Conservation (phyloP, 2,888 invertebrate species). For the Brachypalpus laphriformis region DNA sequence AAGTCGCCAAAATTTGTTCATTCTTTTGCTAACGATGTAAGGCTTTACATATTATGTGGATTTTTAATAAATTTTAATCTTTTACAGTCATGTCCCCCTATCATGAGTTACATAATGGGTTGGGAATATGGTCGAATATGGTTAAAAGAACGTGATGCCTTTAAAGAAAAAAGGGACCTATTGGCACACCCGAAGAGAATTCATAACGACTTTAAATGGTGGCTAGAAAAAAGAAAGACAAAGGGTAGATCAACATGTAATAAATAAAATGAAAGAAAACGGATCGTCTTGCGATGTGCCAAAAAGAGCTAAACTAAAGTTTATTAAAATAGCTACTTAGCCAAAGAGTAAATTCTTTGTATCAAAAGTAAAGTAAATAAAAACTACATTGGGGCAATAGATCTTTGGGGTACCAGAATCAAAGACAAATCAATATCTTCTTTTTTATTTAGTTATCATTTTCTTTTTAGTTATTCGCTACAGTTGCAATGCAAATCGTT, state of each 20-base stretch:
- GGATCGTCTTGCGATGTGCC: too few relatives aligned
- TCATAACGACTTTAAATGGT: conserved; percentile 40
- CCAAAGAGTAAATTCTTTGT: background rate
- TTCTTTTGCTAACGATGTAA: conserved; percentile 32
- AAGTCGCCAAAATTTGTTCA: conserved; percentile 15
- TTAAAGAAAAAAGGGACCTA: conserved; percentile 4
- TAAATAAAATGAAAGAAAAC: background rate
- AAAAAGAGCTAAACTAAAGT: too few relatives aligned
- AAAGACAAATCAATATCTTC: too few relatives aligned
- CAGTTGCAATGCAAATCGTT: too few relatives aligned
- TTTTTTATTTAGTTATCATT: too few relatives aligned
- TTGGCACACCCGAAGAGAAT: conserved; percentile 44
- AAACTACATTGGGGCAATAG: background rate
- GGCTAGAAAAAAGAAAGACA: conserved; percentile 49
- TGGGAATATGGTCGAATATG: conserved; percentile 63
- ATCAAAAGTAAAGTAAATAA: background rate
- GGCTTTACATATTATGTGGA: background rate
- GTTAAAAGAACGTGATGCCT: conserved; percentile 52
- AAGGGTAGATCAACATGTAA: background rate
- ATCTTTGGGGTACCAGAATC: too few relatives aligned
- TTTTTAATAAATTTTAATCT: background rate
- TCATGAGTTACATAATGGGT: conserved; percentile 38
- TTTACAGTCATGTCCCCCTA: conserved; percentile 5
- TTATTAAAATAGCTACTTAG: too few relatives aligned
- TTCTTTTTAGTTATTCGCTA: too few relatives aligned